Conservation (phyloP, 2,797 vertebrate species). For the Paedocypris micromegethes region DNA sequence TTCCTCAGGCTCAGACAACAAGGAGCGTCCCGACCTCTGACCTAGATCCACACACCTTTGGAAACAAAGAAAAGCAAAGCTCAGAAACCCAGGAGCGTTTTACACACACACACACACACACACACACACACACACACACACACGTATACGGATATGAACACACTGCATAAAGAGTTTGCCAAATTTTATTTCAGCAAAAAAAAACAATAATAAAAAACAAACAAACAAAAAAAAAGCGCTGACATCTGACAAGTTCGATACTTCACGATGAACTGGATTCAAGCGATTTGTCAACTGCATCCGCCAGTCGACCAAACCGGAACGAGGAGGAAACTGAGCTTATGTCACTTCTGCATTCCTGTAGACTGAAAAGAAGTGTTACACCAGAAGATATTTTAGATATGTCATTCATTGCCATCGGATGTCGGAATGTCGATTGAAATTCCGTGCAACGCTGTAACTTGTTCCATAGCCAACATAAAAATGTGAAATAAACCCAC, state of each 20-base stretch:
- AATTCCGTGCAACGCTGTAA: neutral
- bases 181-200: too few species aligned
- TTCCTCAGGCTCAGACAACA: slow-evolving; percentile 20
- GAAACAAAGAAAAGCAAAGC: neutral
- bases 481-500: slow-evolving; percentile 17
- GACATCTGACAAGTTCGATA: too few species aligned
- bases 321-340: too few species aligned
- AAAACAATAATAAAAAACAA: neutral
- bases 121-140: neutral
- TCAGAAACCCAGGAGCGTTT: slow-evolving; percentile 8
- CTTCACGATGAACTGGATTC: neutral
- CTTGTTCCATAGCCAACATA: neutral
- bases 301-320: neutral
- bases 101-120: slow-evolving; percentile 1
- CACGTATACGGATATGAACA: neutral
- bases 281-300: neutral
- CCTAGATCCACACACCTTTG: slow-evolving; percentile 31
- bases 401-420: slow-evolving; percentile 25
- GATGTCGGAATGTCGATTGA: slow-evolving; percentile 4
- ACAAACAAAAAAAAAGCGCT: neutral
- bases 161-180: too few species aligned
- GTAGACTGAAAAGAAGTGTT: neutral
- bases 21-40: slow-evolving; percentile 35
- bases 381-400: slow-evolving; percentile 24
- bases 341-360: neutral